Evolutionary conservation across 2,797 vertebrate species (phyloP).

Genomic region (Etheostoma nigrum): DNA sequence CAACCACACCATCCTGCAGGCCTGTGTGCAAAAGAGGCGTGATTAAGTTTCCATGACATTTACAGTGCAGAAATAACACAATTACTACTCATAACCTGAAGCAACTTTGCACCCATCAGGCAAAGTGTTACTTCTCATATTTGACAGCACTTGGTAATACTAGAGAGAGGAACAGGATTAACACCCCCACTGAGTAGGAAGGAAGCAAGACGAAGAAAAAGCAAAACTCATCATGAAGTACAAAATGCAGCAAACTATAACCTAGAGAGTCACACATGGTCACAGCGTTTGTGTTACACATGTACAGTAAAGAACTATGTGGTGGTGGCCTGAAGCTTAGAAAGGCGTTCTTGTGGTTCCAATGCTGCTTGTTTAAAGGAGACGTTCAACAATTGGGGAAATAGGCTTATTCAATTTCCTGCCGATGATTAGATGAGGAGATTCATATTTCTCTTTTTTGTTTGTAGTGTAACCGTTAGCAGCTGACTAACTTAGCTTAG

Average conservation of each 20-base stretch:
- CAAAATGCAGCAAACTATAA: conserved; percentile 39
- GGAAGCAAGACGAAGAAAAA: conserved; percentile 47
- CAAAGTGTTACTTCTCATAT: conserved; percentile 38
- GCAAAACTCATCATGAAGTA: conserved; percentile 10
- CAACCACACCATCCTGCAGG: conserved; percentile 10
- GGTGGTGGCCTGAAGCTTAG: conserved; percentile 5
- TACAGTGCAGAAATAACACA: conserved; percentile 10
- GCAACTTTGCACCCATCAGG: conserved; percentile 4
- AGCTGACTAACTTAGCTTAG: conserved; percentile 10
- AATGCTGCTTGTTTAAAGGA: conserved; percentile 4
- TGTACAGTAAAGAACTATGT: conserved; percentile 28
- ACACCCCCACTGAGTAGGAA: conserved; percentile 50
- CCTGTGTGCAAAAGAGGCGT: background rate
- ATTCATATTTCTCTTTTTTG: background rate
- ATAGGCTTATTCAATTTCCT: background rate
- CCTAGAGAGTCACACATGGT: conserved; percentile 34
- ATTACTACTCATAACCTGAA: conserved; percentile 34
- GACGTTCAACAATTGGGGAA: background rate
- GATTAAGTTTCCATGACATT: conserved; percentile 54
- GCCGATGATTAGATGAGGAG: background rate
- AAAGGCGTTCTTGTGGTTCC: background rate
- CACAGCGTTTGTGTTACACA: conserved; percentile 35
- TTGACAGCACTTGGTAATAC: conserved; percentile 44
- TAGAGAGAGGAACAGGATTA: conserved; percentile 53
- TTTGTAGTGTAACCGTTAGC: rapidly evolving